Evolutionary conservation across 2,113 vertebrate genomes (phyloP), one percentile per base, ranked within the genome.

Genomic region (Peromyscus leucopus): DNA sequence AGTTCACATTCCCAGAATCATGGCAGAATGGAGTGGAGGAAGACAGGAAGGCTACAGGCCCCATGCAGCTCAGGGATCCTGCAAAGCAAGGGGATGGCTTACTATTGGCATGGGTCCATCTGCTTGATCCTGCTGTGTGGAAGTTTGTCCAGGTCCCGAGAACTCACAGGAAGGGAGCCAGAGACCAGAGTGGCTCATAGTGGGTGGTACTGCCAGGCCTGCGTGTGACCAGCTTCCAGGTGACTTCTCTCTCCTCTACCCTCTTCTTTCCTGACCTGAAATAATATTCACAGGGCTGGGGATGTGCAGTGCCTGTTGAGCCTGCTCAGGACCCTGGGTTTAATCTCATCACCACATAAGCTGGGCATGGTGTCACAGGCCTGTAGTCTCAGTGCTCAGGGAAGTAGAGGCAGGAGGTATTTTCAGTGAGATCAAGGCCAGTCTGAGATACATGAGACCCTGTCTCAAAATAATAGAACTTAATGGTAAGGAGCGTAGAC

Each of bases 1-100:
- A 94, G 84, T 84, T 92, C 46, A 75, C 90, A 63, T 88, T 95
- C 94, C 95, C 84, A 39, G 84, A 91, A 79, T 69, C 88, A 69
- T 51, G 42, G 83, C 39, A 93, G 79, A 69, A 79, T 0, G 4
- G 42, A 55, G 51, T 48, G 80, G 72, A 93, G 79, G 84, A 39
- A 88, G 28, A 74, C 48, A 89, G 59, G 74, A 91, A 69, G 87
- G 42, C 67, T 74, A 93, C 4, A 1, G 46, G 51, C 55, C 72
- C 63, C 12, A 1, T 24, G 36, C 19, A 80, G 5, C 75, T n/a
- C 9, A 0, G 5, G 22, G 16, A 78, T 96, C 88, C 93, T 78
- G 67, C 82, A 94, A 59, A 65, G 71, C 0, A 0, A 33, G 24
- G 39, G 39, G 17, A 3, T 28, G 4, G 28, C 57, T 95, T 4